phyloP scores from a whole-genome alignment of 2,888 invertebrate genomes.

The Oxystoma pomonae region DNA sequence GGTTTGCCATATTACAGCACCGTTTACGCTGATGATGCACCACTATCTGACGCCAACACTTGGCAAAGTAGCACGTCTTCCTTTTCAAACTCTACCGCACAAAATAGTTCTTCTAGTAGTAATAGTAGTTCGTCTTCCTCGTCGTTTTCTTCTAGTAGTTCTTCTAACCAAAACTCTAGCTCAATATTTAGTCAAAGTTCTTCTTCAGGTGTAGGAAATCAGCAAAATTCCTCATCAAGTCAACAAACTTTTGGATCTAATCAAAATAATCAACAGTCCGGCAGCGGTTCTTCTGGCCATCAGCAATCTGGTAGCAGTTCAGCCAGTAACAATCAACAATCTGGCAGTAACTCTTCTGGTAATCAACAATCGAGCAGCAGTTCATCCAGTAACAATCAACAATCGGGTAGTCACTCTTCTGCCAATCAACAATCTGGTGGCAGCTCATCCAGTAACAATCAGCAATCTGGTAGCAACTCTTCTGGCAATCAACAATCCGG shows the following conservation, averaged over 20 bases:
- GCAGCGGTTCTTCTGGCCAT: constrained; percentile 20
- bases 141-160: constrained; percentile 20
- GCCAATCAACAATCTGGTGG: constrained; percentile 11
- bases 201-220: neutral
- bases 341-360: constrained; percentile 20
- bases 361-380: constrained; percentile 19
- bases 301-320: constrained; percentile 16
- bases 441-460: constrained; percentile 13
- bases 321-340: constrained; percentile 18
- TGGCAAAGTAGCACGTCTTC: constrained; percentile 11
- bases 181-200: constrained; percentile 14
- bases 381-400: constrained; percentile 18
- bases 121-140: constrained; percentile 23
- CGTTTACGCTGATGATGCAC: constrained; percentile 14
- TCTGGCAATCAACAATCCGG: constrained; percentile 21
- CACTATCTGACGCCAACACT: neutral
- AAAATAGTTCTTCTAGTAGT: constrained; percentile 17
- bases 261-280: constrained; percentile 13
- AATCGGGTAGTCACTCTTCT: neutral
- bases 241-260: constrained; percentile 9
- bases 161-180: constrained; percentile 22
- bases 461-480: constrained; percentile 18
- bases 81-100: constrained; percentile 10
- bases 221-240: neutral
- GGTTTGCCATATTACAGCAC: too few relatives aligned